Conservation (phyloP, 37 sponge, comb jelly and placozoan species). For the Chondrilla cf. caribensis region DNA sequence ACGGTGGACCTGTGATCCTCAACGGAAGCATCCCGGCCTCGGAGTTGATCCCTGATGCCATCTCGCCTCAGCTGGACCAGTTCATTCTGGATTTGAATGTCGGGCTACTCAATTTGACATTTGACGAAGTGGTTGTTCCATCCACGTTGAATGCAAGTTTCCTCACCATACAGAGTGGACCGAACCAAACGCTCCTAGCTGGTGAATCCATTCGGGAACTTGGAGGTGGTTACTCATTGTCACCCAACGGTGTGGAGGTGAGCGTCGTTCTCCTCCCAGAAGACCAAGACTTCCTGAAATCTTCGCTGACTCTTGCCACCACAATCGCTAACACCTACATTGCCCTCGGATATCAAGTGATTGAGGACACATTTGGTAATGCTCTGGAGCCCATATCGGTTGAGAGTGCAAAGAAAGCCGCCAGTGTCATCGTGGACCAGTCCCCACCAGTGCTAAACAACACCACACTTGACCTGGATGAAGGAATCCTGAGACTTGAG, state of each 20-base stretch:
- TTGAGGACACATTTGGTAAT: constrained; percentile 47
- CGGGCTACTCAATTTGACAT: neutral
- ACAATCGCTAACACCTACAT: constrained; percentile 69
- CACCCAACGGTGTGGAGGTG: constrained; percentile 32
- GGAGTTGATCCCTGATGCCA: constrained; percentile 1
- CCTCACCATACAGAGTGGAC: constrained; percentile 26
- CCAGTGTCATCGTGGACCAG: constrained; percentile 41
- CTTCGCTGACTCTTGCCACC: constrained; percentile 46
- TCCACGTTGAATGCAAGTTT: constrained; percentile 2
- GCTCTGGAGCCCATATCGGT: constrained; percentile 31
- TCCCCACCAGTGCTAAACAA: constrained; percentile 37
- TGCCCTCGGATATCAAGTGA: constrained; percentile 12
- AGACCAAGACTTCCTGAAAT: constrained; percentile 67
- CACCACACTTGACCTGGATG: constrained; percentile 56
- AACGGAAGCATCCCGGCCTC: constrained; percentile 41
- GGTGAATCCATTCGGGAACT: neutral
- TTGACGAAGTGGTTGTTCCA: constrained; percentile 20
- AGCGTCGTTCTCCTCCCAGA: constrained; percentile 24
- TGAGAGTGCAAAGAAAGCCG: constrained; percentile 55
- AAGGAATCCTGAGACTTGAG: constrained; percentile 40
- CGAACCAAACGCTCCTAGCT: neutral
- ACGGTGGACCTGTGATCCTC: constrained; percentile 32
- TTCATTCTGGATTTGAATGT: constrained; percentile 30
- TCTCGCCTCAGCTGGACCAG: neutral
- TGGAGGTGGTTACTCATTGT: neutral